Percentiles rank a stretch among this genome's conserved stretches.
Conservation (phyloP, 2,113 vertebrate genomes). For the Cynopterus brachyotis region DNA sequence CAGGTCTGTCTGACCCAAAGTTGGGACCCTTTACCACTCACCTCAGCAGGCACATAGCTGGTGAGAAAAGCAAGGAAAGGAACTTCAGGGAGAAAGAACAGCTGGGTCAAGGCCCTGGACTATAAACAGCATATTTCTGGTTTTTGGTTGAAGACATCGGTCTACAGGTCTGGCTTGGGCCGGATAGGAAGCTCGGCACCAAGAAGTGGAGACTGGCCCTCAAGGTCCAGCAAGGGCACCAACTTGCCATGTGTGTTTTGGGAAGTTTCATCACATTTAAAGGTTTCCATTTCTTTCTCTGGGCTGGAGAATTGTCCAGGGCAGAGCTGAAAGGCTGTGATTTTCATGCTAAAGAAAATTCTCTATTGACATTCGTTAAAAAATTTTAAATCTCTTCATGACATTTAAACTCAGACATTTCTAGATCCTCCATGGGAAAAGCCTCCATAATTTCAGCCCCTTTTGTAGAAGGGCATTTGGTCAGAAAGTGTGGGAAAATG, state of each 20-base stretch:
- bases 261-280: background rate
- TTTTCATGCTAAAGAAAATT: conserved; percentile 2
- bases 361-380: background rate
- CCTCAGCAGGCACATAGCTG: background rate
- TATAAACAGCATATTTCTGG: background rate
- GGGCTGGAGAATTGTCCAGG: background rate
- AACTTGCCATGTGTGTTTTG: background rate
- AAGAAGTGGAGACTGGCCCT: background rate
- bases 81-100: background rate
- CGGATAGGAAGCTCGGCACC: background rate
- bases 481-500: background rate
- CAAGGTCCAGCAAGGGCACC: background rate
- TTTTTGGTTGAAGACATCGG: background rate
- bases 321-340: background rate
- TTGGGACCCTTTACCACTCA: background rate
- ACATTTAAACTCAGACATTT: conserved; percentile 39
- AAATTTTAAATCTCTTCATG: background rate
- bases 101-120: background rate
- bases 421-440: background rate
- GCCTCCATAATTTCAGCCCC: background rate
- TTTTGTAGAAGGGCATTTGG: background rate
- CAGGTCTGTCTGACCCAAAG: background rate
- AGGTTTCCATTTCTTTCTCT: background rate
- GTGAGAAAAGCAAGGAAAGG: background rate
- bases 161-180: background rate